Base-by-base conservation (phyloP, 2,888 invertebrate species). In the Chamaedrilus cognettii region DNA sequence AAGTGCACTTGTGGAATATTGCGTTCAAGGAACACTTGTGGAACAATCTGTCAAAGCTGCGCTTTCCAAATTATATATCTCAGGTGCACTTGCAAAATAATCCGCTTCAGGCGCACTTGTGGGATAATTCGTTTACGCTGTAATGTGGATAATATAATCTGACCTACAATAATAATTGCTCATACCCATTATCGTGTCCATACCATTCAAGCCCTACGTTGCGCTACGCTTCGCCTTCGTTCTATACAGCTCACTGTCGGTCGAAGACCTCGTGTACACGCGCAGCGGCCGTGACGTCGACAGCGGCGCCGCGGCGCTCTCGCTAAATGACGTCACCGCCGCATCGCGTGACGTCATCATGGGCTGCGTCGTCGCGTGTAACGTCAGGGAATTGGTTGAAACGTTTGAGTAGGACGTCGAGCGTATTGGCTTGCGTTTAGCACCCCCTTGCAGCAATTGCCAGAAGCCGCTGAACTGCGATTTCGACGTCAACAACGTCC, bases 281-380 rank as follows among this genome's bases (percentile, higher is more conserved):
- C 68, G 60, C 28, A 68, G 62, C 15, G 68, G 68, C 19, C 68
- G 42, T 15, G 68, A 42, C n/a, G 65, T 65, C n/a, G 68, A 68
- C 33, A 65, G 50, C 3, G 61, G 15, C n/a, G 59, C 7, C 15
- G 23, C 11, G 26, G 11, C 55, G 7, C 19, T 7, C 11, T 49
- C 31, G 19, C 23, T 7, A 28, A 31, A 49, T 23, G 62, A 50
- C 19, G 50, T 23, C 30, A 51, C 31, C 26, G 62, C 31, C 30
- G 62, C 26, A 26, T 28, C 19, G 5, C 31, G 33, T 5, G 62
- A 49, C 0, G 51, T 30, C 23, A 34, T 19, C 11, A 7, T 26
- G 19, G 55, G 55, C n/a, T n/a, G n/a, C n/a, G n/a, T n/a, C n/a
- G n/a, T n/a, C n/a, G n/a, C n/a, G n/a, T n/a, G n/a, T n/a, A n/a